phyloP scores from a whole-genome alignment of 2,888 invertebrate genomes.

The Acleris holmiana region DNA sequence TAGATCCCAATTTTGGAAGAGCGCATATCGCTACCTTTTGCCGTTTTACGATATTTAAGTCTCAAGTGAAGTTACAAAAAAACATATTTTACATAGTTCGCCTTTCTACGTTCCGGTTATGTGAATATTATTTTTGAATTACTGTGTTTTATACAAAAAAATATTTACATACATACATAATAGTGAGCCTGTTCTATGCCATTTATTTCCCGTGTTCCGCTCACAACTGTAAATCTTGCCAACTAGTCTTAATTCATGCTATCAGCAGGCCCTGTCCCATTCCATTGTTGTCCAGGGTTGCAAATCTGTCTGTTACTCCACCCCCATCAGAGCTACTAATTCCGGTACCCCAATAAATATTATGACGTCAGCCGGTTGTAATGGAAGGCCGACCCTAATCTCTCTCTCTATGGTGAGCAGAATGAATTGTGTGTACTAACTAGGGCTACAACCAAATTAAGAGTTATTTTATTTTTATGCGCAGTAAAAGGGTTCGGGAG shows the following conservation, averaged over 20 bases:
- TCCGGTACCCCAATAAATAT: slow-evolving; percentile 37
- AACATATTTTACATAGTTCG: too few species aligned
- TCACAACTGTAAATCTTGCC: slow-evolving; percentile 1
- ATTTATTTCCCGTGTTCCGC: not conserved
- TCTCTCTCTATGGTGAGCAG: slow-evolving; percentile 32
- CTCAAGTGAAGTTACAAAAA: too few species aligned
- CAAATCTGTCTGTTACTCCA: slow-evolving; percentile 31
- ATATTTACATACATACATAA: too few species aligned
- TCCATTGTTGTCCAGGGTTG: slow-evolving; percentile 4
- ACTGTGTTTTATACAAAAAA: too few species aligned
- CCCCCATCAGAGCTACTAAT: slow-evolving; percentile 20
- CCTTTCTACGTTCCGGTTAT: too few species aligned
- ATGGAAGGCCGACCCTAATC: slow-evolving; percentile 30
- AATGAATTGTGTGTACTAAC: slow-evolving; percentile 34
- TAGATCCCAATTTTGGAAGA: too few species aligned
- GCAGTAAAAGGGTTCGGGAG: slow-evolving; percentile 5
- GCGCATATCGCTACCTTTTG: too few species aligned
- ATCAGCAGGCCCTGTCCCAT: slow-evolving; percentile 4
- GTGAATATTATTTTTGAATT: too few species aligned
- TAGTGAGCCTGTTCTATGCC: too few species aligned
- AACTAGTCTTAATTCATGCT: slow-evolving; percentile 2
- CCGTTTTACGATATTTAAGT: too few species aligned
- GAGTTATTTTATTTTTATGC: slow-evolving; percentile 24
- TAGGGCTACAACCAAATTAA: slow-evolving; percentile 11
- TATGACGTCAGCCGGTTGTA: slow-evolving; percentile 32